phyloP scores from a whole-genome alignment of 2,113 vertebrate species.

The Cyprinus carpio region DNA sequence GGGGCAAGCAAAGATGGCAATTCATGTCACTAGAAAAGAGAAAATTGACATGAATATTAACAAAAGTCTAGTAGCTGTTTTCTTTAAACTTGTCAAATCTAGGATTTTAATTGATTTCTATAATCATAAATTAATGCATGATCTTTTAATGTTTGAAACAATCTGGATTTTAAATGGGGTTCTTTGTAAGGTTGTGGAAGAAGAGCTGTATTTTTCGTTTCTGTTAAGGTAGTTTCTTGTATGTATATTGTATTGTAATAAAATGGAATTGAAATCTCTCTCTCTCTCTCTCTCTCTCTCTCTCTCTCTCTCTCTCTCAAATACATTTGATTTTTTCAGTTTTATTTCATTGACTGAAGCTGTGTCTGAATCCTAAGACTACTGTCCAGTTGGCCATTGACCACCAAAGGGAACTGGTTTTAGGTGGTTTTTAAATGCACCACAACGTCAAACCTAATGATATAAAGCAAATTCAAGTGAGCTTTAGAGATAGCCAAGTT shows the following conservation, averaged over 20 bases:
- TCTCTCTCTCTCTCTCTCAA: background rate
- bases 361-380: background rate
- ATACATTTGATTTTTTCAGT: background rate
- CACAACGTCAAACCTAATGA: background rate
- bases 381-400: background rate
- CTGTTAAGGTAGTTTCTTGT: background rate
- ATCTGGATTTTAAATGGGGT: background rate
- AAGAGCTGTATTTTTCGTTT: background rate
- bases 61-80: background rate
- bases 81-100: background rate
- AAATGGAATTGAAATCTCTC: slow-evolving; percentile 6
- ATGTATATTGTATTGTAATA: too few relatives aligned
- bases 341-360: background rate
- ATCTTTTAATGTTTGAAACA: background rate
- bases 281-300: background rate
- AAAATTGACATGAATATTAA: too few relatives aligned
- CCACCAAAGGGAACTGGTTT: background rate
- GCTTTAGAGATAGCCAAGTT: too few relatives aligned
- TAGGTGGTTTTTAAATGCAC: background rate
- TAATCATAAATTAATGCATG: background rate
- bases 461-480: background rate
- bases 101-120: background rate
- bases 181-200: background rate
- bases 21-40: too few relatives aligned
- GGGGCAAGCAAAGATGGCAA: too few relatives aligned